These are phyloP conservation scores for Brachirus orientalis DNA, from an alignment of 2,113 vertebrate genomes.

Conservation along the genomic window DNA sequence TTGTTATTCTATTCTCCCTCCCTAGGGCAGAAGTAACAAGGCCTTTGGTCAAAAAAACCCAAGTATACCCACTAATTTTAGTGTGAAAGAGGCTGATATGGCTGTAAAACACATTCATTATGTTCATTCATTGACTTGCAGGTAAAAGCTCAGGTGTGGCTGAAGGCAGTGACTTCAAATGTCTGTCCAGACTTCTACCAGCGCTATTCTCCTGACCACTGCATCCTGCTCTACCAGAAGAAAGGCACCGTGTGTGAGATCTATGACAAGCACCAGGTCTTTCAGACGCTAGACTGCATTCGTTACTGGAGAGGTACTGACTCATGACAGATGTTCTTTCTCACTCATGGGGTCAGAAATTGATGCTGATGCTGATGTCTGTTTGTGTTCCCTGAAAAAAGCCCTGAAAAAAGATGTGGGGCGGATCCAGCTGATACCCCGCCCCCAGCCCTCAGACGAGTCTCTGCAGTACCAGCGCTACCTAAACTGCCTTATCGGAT, in stretches of 20 bases:
- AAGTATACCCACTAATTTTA: no score
- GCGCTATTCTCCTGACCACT: conserved; percentile 88
- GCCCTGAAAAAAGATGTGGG: conserved; percentile 89
- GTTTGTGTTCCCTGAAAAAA: conserved; percentile 22
- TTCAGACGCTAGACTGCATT: conserved; percentile 97
- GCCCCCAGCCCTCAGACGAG: conserved; percentile 82
- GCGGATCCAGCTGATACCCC: conserved; percentile 89
- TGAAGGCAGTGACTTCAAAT: conserved; percentile 89
- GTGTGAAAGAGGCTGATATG: no score
- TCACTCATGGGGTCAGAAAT: neutral
- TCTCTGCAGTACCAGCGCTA: conserved; percentile 89
- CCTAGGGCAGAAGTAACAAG: no score
- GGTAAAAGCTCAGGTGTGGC: conserved; percentile 95
- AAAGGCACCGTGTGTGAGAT: conserved; percentile 97
- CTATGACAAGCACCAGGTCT: conserved; percentile 95
- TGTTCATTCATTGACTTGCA: conserved; percentile 54
- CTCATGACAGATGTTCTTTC: neutral
- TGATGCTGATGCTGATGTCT: neutral
- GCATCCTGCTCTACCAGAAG: conserved; percentile 95
- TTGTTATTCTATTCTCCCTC: no score
- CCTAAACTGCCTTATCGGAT: conserved; percentile 93
- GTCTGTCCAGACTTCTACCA: conserved; percentile 90
- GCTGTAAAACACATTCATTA: neutral
- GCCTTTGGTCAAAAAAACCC: no score
- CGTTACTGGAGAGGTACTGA: conserved; percentile 89